A percentile compares a stretch with the other conserved stretches of the same genome.
These are phyloP conservation scores for Ictalurus furcatus DNA, from an alignment of 2,113 vertebrate genomes.

Conservation along the genomic window DNA sequence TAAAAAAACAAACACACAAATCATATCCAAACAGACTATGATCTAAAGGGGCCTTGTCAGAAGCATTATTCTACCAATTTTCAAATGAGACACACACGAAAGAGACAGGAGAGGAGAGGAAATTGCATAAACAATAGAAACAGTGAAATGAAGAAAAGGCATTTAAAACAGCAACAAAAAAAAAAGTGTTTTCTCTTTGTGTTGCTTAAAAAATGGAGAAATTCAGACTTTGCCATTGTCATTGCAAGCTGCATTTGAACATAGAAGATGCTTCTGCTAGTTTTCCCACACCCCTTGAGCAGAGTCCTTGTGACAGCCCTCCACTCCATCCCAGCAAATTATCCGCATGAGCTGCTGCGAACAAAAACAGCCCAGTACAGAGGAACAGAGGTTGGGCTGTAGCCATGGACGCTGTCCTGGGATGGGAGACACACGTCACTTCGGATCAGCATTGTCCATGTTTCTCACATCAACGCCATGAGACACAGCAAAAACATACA, in stretches of 20 bases:
- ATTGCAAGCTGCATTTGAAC: constrained; percentile 69
- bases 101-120: constrained; percentile 48
- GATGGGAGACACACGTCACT: constrained; percentile 72
- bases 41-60: constrained; percentile 67
- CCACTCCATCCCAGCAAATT: constrained; percentile 78
- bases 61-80: constrained; percentile 66
- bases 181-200: constrained; percentile 59
- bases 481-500: constrained; percentile 64
- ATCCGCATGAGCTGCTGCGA: constrained; percentile 74
- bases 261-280: constrained; percentile 74
- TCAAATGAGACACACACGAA: constrained; percentile 62
- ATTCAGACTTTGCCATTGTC: constrained; percentile 77
- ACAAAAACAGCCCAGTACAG: constrained; percentile 78
- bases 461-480: constrained; percentile 69
- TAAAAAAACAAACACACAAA: constrained; percentile 16
- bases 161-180: background rate
- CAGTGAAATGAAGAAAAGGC: constrained; percentile 29
- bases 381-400: constrained; percentile 68
- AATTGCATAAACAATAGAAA: constrained; percentile 11
- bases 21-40: constrained; percentile 57
- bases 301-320: constrained; percentile 79
- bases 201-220: constrained; percentile 69
- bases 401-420: constrained; percentile 65
- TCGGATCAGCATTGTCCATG: constrained; percentile 71
- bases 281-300: constrained; percentile 79